A percentile compares a stretch with the other conserved stretches of the same genome.
phyloP scores from a whole-genome alignment of 2,797 vertebrate species.

The Onychomys leucogaster region DNA sequence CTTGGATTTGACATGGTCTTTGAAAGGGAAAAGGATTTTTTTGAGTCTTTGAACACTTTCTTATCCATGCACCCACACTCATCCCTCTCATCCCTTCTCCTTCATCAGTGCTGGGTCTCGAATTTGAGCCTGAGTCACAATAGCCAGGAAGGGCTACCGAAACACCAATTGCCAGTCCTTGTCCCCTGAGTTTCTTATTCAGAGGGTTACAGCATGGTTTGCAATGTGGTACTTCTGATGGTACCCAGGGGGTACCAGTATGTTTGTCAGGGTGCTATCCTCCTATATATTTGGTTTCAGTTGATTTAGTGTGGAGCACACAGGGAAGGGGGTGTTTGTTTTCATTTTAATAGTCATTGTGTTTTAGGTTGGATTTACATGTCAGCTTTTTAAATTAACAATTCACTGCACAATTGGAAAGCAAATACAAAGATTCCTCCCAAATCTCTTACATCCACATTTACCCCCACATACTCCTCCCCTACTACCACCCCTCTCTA shows the following conservation, averaged over 20 bases:
- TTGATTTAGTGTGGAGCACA: background rate
- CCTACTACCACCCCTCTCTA: too few species aligned
- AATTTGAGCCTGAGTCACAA: background rate
- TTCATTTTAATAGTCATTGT: background rate
- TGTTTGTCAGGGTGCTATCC: background rate
- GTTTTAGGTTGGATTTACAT: background rate
- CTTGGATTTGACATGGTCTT: background rate
- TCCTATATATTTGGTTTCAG: background rate
- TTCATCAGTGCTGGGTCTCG: background rate
- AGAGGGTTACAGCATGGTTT: background rate
- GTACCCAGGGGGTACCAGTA: background rate
- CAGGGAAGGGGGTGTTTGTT: background rate
- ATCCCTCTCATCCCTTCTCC: fast-evolving
- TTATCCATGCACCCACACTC: too few species aligned
- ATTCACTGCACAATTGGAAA: background rate
- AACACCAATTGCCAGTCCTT: background rate
- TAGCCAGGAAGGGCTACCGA: background rate
- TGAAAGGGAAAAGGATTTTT: background rate
- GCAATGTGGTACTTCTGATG: background rate
- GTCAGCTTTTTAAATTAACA: background rate
- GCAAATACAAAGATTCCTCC: background rate
- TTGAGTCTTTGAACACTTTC: background rate
- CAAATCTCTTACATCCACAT: background rate
- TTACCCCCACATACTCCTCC: background rate
- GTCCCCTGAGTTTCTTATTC: background rate